Evolutionary conservation across 2,888 invertebrate genomes (phyloP).

Genomic region (Lasioglossum villosulum): DNA sequence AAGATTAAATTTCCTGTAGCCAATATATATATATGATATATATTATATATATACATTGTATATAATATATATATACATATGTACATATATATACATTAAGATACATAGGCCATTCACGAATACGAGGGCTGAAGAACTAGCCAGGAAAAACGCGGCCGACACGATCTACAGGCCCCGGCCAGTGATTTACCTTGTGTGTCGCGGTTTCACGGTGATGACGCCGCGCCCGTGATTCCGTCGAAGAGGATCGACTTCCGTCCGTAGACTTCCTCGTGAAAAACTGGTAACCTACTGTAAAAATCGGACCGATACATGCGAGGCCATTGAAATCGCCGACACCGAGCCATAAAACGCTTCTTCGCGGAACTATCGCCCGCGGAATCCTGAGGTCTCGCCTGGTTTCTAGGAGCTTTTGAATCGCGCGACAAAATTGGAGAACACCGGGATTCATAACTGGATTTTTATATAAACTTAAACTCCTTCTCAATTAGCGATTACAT

Average conservation of each 20-base stretch:
- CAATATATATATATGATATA: conserved; percentile 28
- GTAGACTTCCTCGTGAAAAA: conserved; percentile 41
- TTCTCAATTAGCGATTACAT: too few relatives aligned
- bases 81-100: background rate
- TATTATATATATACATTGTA: background rate
- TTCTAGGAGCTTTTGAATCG: background rate
- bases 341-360: background rate
- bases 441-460: background rate
- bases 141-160: background rate
- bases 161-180: background rate
- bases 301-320: background rate
- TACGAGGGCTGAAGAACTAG: conserved; percentile 7
- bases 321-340: conserved; percentile 4
- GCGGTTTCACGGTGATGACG: conserved; percentile 44
- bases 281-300: background rate
- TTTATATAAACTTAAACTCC: background rate
- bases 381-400: background rate
- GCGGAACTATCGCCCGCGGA: background rate
- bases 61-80: background rate
- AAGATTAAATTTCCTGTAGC: conserved; percentile 65
- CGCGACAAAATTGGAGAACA: background rate
- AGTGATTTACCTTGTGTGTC: conserved; percentile 21
- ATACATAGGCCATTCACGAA: conserved; percentile 37
- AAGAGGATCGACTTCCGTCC: conserved; percentile 14
- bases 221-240: conserved; percentile 34